Base-by-base conservation (phyloP, 1,140 invertebrate species). In the Planococcus citri region DNA sequence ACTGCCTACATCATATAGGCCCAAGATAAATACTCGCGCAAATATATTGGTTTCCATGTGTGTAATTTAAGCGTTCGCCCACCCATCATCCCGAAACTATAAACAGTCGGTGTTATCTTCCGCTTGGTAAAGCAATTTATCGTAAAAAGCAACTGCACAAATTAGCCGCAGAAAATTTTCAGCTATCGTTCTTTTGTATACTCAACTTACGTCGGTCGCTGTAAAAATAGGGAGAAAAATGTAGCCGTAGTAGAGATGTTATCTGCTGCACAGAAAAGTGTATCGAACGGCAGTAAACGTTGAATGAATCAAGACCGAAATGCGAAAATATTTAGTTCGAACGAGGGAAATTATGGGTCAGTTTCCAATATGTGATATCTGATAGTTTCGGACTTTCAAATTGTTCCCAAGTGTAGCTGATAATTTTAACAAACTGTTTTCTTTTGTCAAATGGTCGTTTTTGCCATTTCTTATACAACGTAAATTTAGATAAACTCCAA, bases 391-490 rank as follows among this genome's bases (percentile, higher is more conserved):
- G 41, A 51, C 41, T 51, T 14, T 14, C 12, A n/a, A 51, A 51
- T 51, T 51, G 41, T 51, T 51, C 41, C 41, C 41, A 51, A 51
- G 41, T 51, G 41, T 51, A 51, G 41, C 41, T 51, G 41, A 51
- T 51, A 51, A 51, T 51, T 51, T 51, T 51, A 51, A 51, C 41
- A 51, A 51, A 51, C 41, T 51, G 41, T 51, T 51, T 51, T 51
- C 41, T 51, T 51, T 51, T 51, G n/a, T 51, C 2, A 14, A 51
- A 51, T 17, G 41, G n/a, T 3, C 41, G 17, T 51, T 51, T 51
- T 51, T 51, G 17, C 41, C 3, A 51, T 51, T 51, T 51, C 41
- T 51, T 51, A 20, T 51, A 51, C n/a, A 51, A 51, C 10, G 41
- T 51, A 51, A 51, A 51, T 51, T 17, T 51, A 51, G 41, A 51